Percentiles rank a stretch among this genome's conserved stretches.
Conservation (phyloP, 2,797 vertebrate species). For the Alosa sapidissima region DNA sequence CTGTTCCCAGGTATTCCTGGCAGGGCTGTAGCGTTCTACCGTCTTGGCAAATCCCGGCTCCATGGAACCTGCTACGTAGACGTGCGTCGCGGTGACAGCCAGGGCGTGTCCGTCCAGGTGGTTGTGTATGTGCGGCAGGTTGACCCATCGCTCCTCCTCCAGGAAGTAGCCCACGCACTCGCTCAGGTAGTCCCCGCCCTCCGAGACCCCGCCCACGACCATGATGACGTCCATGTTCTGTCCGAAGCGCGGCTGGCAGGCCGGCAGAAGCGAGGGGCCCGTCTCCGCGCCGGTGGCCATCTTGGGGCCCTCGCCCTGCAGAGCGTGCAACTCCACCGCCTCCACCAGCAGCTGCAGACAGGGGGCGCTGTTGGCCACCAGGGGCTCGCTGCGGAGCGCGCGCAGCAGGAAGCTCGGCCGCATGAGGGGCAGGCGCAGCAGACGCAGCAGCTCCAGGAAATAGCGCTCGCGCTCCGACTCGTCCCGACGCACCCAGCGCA, state of each 20-base stretch:
- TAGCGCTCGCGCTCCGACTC: conserved; percentile 78
- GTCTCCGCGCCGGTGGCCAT: conserved; percentile 69
- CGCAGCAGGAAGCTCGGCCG: conserved; percentile 85
- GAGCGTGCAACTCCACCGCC: conserved; percentile 83
- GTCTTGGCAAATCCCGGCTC: conserved; percentile 88
- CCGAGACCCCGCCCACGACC: conserved; percentile 86
- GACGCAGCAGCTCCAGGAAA: conserved; percentile 84
- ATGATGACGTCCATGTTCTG: conserved; percentile 91
- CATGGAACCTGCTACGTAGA: conserved; percentile 88
- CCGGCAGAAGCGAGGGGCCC: no score
- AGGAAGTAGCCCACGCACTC: conserved; percentile 89
- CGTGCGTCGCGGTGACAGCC: conserved; percentile 78
- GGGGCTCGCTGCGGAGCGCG: conserved; percentile 78
- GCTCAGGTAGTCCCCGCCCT: conserved; percentile 86
- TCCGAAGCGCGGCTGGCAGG: conserved; percentile 78
- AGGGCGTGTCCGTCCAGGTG: conserved; percentile 86
- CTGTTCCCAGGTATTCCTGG: conserved; percentile 85
- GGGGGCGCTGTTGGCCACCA: conserved; percentile 73
- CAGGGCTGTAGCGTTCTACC: conserved; percentile 84
- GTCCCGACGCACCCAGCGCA: conserved; percentile 83
- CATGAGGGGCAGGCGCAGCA: conserved; percentile 84
- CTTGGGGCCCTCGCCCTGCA: conserved; percentile 80
- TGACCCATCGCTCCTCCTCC: conserved; percentile 85
- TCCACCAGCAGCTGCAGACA: conserved; percentile 80
- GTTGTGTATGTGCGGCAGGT: conserved; percentile 86